These are phyloP conservation scores for Phyto melanocephala DNA, from an alignment of 2,888 invertebrate species.

Conservation along the genomic window DNA sequence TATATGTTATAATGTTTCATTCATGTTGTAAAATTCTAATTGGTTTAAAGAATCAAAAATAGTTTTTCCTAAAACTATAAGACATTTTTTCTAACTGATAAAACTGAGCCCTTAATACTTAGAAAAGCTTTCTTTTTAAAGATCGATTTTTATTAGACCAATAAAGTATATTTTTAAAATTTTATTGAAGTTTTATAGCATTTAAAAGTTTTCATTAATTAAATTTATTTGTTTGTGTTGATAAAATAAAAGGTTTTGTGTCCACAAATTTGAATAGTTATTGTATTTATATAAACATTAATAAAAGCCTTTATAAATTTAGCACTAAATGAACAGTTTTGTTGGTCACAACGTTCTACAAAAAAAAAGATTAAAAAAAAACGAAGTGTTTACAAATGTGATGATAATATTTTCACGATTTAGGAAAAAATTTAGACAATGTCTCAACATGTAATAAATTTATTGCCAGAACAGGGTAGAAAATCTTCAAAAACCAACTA, in stretches of 20 bases:
- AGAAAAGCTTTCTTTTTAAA: no score
- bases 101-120: no score
- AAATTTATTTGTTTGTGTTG: slow-evolving; percentile 16
- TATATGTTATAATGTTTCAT: no score
- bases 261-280: background rate
- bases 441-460: slow-evolving; percentile 34
- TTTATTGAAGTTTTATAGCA: background rate
- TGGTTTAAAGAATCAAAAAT: background rate
- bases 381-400: background rate
- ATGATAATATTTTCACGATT: slow-evolving; percentile 33
- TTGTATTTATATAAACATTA: background rate
- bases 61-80: no score
- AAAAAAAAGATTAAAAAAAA: background rate
- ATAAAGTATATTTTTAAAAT: no score
- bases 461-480: slow-evolving; percentile 21
- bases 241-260: background rate
- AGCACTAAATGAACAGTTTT: background rate
- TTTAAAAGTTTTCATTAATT: background rate
- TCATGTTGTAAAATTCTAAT: background rate
- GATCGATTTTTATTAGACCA: no score
- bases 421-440: slow-evolving; percentile 10
- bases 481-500: background rate
- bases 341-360: background rate
- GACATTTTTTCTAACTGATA: no score
- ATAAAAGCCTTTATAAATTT: slow-evolving; percentile 8